phyloP scores from a whole-genome alignment of 2,888 invertebrate species.

The Lissonota sp. region DNA sequence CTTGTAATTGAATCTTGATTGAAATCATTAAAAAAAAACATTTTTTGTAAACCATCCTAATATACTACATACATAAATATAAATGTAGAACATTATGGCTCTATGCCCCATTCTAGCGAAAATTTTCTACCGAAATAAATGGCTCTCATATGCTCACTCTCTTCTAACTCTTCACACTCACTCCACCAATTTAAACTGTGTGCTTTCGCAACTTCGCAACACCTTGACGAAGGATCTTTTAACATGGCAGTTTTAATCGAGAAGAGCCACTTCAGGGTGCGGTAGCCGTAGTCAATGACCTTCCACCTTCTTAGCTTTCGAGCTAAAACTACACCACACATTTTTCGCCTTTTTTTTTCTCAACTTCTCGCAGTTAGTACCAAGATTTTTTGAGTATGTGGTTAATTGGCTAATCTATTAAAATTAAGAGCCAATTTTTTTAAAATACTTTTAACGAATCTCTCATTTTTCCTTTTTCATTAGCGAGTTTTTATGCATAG shows the following conservation, averaged over 20 bases:
- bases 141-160: slow-evolving; percentile 1
- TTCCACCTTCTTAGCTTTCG: slow-evolving; percentile 45
- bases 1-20: too few species aligned
- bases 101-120: slow-evolving; percentile 7
- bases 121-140: slow-evolving; percentile 31
- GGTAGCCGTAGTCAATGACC: slow-evolving; percentile 61
- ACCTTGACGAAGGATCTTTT: slow-evolving; percentile 29
- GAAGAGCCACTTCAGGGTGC: slow-evolving; percentile 63
- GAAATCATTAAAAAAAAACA: too few species aligned
- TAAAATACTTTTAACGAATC: too few species aligned
- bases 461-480: too few species aligned
- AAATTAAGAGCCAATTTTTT: too few species aligned
- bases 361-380: too few species aligned
- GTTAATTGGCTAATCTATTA: too few species aligned
- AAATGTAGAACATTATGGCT: background rate
- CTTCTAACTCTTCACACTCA: slow-evolving; percentile 27
- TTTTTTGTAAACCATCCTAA: too few species aligned
- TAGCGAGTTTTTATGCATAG: too few species aligned
- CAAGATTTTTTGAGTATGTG: too few species aligned
- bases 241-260: slow-evolving; percentile 42
- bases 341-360: too few species aligned
- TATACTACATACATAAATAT: too few species aligned
- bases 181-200: slow-evolving; percentile 17
- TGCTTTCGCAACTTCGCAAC: slow-evolving; percentile 24
- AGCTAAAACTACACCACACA: slow-evolving; percentile 10